Evolutionary conservation across 2,797 vertebrate genomes (phyloP), one percentile per base, ranked within the genome.

Genomic region (Diglossa cyanea): DNA sequence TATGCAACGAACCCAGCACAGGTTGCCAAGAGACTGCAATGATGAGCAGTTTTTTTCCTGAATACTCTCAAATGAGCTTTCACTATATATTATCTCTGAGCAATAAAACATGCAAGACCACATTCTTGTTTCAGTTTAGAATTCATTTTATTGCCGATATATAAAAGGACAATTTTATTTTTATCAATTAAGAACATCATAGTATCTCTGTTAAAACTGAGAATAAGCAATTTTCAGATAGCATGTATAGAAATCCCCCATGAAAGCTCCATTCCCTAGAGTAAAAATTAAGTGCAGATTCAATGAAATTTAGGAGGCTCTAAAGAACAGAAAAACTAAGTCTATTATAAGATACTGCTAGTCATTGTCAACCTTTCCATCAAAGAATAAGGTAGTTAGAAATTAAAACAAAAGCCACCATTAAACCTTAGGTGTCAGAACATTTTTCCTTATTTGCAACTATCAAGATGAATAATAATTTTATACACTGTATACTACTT

Each of bases 1-100:
- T 45, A 86, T 55, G 84, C 78, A 88, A 68, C 24, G 62, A 94
- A 86, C 51, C 33, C 9, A 0, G 87, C 66, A 54, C 55, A 90
- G 66, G 93, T 94, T 94, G 91, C 93, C 93, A 96, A 92, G 91
- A 94, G 70, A 95, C 79, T 66, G 82, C 66, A 75, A 42, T 21
- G 85, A 93, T 80, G 65, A 93, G 84, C 86, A 94, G 76, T 35
- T n/a, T 83, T 96, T 86, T 47, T 94, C 85, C 48, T 70, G 76
- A 91, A 90, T 65, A 40, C 44, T 81, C 75, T 80, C 77, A 88
- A 92, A 87, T 71, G 50, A 86, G 48, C 50, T 75, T 93, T 88
- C 73, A 57, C 53, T 60, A 62, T 39, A 84, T 81, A 77, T 86
- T 75, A 93, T 77, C 70, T 53, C 58, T 5, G 33, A 95, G 76